Conservation (phyloP, 2,888 invertebrate genomes). For the Petrophora chlorosata region DNA sequence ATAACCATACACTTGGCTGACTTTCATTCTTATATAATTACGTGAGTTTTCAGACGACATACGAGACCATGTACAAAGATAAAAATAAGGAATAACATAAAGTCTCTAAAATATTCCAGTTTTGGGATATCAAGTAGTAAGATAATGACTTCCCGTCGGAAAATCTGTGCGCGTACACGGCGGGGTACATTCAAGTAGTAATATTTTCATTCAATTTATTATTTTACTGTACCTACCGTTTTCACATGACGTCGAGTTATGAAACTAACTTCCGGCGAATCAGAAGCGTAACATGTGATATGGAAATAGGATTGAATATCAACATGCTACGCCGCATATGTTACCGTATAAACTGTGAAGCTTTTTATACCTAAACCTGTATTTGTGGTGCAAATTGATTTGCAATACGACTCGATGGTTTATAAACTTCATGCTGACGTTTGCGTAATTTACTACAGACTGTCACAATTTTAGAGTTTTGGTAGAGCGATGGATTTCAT, state of each 20-base stretch:
- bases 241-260: slow-evolving; percentile 37
- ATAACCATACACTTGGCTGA: not conserved
- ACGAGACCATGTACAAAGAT: slow-evolving; percentile 14
- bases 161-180: slow-evolving; percentile 31
- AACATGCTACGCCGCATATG: slow-evolving; percentile 31
- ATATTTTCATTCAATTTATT: slow-evolving; percentile 41
- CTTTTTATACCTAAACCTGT: slow-evolving; percentile 39
- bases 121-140: slow-evolving; percentile 43
- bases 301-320: slow-evolving; percentile 44
- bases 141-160: slow-evolving; percentile 48
- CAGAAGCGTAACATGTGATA: slow-evolving; percentile 34
- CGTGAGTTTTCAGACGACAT: slow-evolving; percentile 5
- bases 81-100: slow-evolving; percentile 17
- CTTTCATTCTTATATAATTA: not conserved
- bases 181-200: slow-evolving; percentile 22
- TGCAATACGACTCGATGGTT: slow-evolving; percentile 44
- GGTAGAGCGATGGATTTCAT: slow-evolving; percentile 43
- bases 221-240: slow-evolving; percentile 29
- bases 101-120: slow-evolving; percentile 26
- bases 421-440: slow-evolving; percentile 51
- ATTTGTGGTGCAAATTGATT: slow-evolving; percentile 56
- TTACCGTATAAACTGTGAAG: slow-evolving; percentile 14
- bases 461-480: slow-evolving; percentile 17
- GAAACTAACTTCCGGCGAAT: slow-evolving; percentile 38
- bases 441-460: slow-evolving; percentile 52